Evolutionary conservation across 2,797 vertebrate genomes (phyloP), one percentile per base, ranked within the genome.

Genomic region (Myotis findleyi): DNA sequence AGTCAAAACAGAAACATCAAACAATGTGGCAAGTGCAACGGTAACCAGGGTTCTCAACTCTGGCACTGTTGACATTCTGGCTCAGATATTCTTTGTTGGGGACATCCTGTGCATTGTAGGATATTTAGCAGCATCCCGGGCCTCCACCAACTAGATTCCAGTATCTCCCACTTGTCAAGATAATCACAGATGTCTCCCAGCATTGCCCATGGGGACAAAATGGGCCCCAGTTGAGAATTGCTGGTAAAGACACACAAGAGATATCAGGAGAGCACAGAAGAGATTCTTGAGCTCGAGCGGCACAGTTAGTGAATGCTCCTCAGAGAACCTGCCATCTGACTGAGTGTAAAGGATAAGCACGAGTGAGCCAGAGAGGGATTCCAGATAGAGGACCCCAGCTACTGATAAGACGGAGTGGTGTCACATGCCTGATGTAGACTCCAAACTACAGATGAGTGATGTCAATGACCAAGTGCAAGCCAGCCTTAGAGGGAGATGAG

Each of bases 231-330:
- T 1, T 83, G 71, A 87, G 69, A 71, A 44, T 0, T n/a, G 18
- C 71, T 82, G 36, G n/a, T 25, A 94, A 81, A 86, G 66, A 27
- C 44, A 36, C 30, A 55, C 36, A 69, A 14, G 21, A n/a, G 82
- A 20, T 49, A 20, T 44, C 17, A 75, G 6, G 18, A 87, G 27
- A 30, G 36, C 20, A 38, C 20, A 8, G 53, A 80, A 72, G 51
- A 69, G 16, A n/a, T 55, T 57, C 59, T 47, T 57, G 57, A 86
- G 33, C 44, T 75, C 68, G 38, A 66, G 41, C 41, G 9, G n/a
- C 16, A 73, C 2, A 30, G 20, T 41, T 10, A 81, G 72, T 8
- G 27, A 66, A 30, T 8, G 17, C 23, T 53, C 80, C 73, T 53
- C 53, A 49, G 30, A 86, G 41, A 62, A 47, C 36, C 6, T 51